Conservation (phyloP, 1,140 invertebrate genomes). For the Dreissena polymorpha region DNA sequence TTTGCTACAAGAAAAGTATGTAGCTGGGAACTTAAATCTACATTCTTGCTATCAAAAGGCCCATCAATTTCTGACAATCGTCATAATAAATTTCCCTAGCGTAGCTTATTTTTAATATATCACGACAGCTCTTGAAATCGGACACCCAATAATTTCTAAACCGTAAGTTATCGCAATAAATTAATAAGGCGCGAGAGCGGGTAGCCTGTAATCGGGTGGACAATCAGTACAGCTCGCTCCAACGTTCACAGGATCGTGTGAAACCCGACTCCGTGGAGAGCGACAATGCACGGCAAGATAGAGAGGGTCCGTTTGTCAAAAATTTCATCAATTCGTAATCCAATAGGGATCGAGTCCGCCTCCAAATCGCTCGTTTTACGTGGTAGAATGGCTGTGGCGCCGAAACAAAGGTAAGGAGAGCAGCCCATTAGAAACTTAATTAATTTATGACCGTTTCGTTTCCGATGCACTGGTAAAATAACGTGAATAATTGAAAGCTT, state of each 20-base stretch:
- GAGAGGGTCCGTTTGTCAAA: slow-evolving; percentile 46
- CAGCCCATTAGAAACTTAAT: not conserved
- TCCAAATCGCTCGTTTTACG: slow-evolving; percentile 15
- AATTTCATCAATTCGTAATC: slow-evolving; percentile 49
- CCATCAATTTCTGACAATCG: not conserved
- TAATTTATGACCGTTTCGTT: slow-evolving; percentile 8
- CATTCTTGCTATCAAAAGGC: no score
- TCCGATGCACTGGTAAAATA: not conserved
- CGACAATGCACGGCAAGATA: slow-evolving; percentile 10
- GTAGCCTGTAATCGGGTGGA: slow-evolving; percentile 49
- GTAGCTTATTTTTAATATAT: slow-evolving; percentile 34
- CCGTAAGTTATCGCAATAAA: slow-evolving; percentile 55
- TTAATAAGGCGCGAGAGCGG: slow-evolving; percentile 48
- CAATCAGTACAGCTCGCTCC: slow-evolving; percentile 33
- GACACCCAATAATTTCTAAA: slow-evolving; percentile 44
- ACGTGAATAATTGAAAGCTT: no score
- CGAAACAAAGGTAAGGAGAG: slow-evolving; percentile 6
- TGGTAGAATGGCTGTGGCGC: slow-evolving; percentile 48
- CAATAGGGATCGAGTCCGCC: slow-evolving; percentile 29
- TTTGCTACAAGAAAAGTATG: no score
- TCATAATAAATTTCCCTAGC: not conserved
- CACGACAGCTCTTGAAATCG: slow-evolving; percentile 24
- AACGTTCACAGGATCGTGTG: slow-evolving; percentile 24
- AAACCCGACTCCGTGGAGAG: slow-evolving; percentile 45
- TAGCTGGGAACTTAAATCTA: no score